These are phyloP conservation scores for Xenopus petersii DNA, from an alignment of 2,797 vertebrate species.

Conservation along the genomic window DNA sequence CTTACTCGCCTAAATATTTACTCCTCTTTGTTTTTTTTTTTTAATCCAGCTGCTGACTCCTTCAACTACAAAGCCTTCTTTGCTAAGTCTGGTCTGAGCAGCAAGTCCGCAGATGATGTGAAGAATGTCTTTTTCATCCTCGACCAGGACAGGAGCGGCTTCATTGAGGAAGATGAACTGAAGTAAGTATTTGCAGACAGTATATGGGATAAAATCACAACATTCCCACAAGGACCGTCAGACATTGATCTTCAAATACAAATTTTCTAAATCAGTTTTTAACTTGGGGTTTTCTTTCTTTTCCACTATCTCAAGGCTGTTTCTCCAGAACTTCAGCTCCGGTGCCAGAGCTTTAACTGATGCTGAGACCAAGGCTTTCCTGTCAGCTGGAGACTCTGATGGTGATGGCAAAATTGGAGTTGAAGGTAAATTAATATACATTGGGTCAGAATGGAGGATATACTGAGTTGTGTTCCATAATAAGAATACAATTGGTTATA, in stretches of 20 bases:
- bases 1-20: no score
- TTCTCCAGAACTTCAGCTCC: constrained; percentile 74
- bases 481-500: no score
- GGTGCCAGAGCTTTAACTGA: constrained; percentile 68
- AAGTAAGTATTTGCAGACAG: constrained; percentile 63
- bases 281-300: neutral
- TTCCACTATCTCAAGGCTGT: constrained; percentile 58
- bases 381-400: constrained; percentile 71
- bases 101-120: constrained; percentile 69
- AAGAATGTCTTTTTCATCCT: constrained; percentile 72
- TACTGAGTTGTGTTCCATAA: no score
- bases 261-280: neutral
- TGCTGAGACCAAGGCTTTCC: constrained; percentile 68
- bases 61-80: constrained; percentile 79
- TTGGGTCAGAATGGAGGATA: no score
- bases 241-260: no score
- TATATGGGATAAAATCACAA: no score
- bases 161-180: constrained; percentile 78
- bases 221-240: no score
- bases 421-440: constrained; percentile 61
- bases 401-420: constrained; percentile 78
- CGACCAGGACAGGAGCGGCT: constrained; percentile 75
- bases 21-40: neutral
- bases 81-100: constrained; percentile 66
- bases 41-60: constrained; percentile 66